A percentile compares a stretch with the other conserved stretches of the same genome.
Evolutionary conservation across 1,140 invertebrate species (phyloP).

Genomic region (Zaprionus lachaisei): DNA sequence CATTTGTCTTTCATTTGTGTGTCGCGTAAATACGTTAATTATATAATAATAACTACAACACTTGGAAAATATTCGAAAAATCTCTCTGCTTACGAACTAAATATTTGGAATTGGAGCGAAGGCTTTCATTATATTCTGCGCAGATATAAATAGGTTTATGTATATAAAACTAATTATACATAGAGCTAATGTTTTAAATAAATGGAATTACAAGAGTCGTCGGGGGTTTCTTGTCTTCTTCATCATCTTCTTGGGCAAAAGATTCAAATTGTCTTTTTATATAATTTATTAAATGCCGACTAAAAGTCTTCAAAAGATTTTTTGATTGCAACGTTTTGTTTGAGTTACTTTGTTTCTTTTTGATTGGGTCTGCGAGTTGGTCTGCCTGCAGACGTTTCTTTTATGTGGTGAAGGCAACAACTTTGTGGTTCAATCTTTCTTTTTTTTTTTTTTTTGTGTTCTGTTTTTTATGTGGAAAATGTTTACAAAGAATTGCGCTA

Average conservation of each 20-base stretch:
- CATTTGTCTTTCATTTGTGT: conserved; percentile 54
- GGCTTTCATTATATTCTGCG: conserved; percentile 53
- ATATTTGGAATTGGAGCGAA: conserved; percentile 82
- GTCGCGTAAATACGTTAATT: conserved; percentile 24
- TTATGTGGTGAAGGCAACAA: conserved; percentile 67
- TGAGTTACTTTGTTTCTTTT: conserved; percentile 21
- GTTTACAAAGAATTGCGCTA: conserved; percentile 75
- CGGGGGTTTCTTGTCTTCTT: conserved; percentile 1
- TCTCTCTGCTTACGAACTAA: conserved; percentile 65
- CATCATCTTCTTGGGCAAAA: conserved; percentile 26
- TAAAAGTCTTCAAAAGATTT: conserved; percentile 62
- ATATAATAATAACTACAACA: conserved; percentile 51
- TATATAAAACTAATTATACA: conserved; percentile 59
- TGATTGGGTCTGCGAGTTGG: conserved; percentile 63
- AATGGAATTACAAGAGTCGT: conserved; percentile 61
- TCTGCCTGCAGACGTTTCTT: conserved; percentile 77
- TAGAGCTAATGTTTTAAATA: conserved; percentile 54
- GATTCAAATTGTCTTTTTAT: conserved; percentile 41
- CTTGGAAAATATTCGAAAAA: conserved; percentile 55
- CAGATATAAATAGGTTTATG: conserved; percentile 33
- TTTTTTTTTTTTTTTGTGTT: conserved; percentile 20
- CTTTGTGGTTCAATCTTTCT: conserved; percentile 30
- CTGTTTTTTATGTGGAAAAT: conserved; percentile 42
- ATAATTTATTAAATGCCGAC: conserved; percentile 54
- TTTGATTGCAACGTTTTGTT: conserved; percentile 49